Evolutionary conservation across 2,888 invertebrate species (phyloP).

Genomic region (Molanna angustata): DNA sequence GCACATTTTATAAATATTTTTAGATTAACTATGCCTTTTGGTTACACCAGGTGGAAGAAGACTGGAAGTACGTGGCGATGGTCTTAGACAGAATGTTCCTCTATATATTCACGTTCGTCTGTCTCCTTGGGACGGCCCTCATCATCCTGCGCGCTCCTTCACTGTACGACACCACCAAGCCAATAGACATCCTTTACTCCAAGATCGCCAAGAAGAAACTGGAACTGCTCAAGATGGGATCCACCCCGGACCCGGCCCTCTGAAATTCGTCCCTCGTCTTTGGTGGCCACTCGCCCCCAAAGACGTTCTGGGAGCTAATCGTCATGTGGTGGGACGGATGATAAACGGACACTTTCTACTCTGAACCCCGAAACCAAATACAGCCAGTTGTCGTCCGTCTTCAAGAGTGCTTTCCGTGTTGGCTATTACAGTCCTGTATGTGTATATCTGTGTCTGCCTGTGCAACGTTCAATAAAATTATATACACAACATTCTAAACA

Average conservation of each 20-base stretch:
- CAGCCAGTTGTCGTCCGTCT: no score
- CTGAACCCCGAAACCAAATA: neutral
- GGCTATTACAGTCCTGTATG: no score
- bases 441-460: no score
- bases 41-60: conserved; percentile 87
- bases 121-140: conserved; percentile 83
- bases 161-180: conserved; percentile 85
- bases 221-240: conserved; percentile 84
- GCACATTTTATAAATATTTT: no score
- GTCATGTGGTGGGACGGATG: conserved; percentile 59
- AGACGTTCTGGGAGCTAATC: conserved; percentile 60
- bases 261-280: conserved; percentile 67
- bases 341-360: conserved; percentile 38
- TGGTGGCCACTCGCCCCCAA: conserved; percentile 65
- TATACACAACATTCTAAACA: no score
- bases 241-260: conserved; percentile 65
- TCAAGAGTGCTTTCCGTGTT: no score
- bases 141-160: conserved; percentile 90
- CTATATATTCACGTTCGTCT: conserved; percentile 92
- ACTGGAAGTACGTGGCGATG: conserved; percentile 98
- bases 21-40: conserved; percentile 3
- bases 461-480: no score
- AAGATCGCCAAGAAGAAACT: conserved; percentile 90
- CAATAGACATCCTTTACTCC: conserved; percentile 86
- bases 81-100: conserved; percentile 95